Evolutionary conservation across 2,888 invertebrate genomes (phyloP).

Genomic region (Platycheirus rosarum): DNA sequence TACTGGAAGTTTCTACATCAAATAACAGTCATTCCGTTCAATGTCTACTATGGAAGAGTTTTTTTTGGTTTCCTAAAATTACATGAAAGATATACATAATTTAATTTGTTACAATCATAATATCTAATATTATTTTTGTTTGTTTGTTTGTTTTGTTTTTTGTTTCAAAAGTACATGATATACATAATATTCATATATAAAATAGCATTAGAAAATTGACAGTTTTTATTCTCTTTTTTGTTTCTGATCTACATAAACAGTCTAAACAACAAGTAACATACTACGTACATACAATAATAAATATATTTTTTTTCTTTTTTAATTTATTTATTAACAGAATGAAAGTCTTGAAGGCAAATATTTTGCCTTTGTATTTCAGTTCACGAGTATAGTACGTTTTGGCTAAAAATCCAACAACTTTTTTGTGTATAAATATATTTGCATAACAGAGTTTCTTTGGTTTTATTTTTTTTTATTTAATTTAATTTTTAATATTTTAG

Average conservation of each 20-base stretch:
- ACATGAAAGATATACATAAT: conserved; percentile 30
- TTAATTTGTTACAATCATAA: conserved; percentile 24
- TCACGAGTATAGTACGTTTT: conserved; percentile 62
- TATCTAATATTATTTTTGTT: conserved; percentile 19
- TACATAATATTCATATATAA: conserved; percentile 61
- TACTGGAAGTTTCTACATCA: conserved; percentile 44
- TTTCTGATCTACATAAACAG: conserved; percentile 48
- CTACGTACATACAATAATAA: conserved; percentile 49
- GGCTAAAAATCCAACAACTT: conserved; percentile 65
- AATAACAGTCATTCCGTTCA: conserved; percentile 61
- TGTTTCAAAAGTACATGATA: conserved; percentile 32
- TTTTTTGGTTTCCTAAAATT: conserved; percentile 36
- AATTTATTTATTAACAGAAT: conserved; percentile 47
- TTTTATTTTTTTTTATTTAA: conserved; percentile 1
- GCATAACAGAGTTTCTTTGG: conserved; percentile 57
- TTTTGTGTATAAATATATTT: conserved; percentile 55
- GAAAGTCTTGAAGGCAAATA: conserved; percentile 64
- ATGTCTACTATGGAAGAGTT: conserved; percentile 64
- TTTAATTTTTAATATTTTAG: conserved; percentile 50
- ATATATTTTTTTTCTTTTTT: conserved; percentile 24
- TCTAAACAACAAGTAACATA: conserved; percentile 67
- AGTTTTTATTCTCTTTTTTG: conserved; percentile 56
- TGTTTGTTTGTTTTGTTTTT: conserved; percentile 18
- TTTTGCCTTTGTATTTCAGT: conserved; percentile 45
- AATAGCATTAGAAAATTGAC: conserved; percentile 71